Evolutionary conservation across 1,140 invertebrate genomes (phyloP), one percentile per base, ranked within the genome.

Genomic region (Atta texana): DNA sequence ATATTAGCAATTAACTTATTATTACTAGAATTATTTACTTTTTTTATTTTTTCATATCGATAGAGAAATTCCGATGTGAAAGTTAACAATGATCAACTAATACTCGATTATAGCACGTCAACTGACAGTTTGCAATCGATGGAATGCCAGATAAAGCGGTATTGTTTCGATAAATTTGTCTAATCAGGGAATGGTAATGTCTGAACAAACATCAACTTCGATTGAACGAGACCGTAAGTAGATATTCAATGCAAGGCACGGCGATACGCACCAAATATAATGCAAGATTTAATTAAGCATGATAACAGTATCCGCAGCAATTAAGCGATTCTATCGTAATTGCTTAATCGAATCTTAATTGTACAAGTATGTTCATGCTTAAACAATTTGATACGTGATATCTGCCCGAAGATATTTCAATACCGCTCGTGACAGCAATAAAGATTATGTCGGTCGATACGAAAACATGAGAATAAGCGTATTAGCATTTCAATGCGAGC

Each of bases 291-390:
- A 88, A 90, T 90, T 88, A 90, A 90, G 76, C 89, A 81, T 68
- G 76, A 31, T 77, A 85, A 71, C 75, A 64, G 64, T 81, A 78
- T 82, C 81, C 66, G 24, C 53, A 55, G 68, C 51, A 82, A 90
- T 90, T 90, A 90, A 88, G 39, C 82, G 87, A 90, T 90, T 34
- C 76, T 82, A 90, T 90, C 89, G 86, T 88, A 90, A 90, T 90
- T 90, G 88, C 89, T 90, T 88, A 90, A 90, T 90, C 81, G 89
- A 74, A 61, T 59, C 81, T 86, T 90, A 90, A 90, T 90, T 90
- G 64, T 90, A 86, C 77, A 66, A 84, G 76, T 86, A 78, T 86
- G 84, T 87, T 90, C 72, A 21, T 31, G 74, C 64, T 61, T 31
- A 57, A 86, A 86, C 81, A 74, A 34, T 77, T 80, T 63, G 88